Evolutionary conservation across 37 sponge, comb jelly and placozoan species (phyloP).

Genomic region (Dysidea cf. avara): DNA sequence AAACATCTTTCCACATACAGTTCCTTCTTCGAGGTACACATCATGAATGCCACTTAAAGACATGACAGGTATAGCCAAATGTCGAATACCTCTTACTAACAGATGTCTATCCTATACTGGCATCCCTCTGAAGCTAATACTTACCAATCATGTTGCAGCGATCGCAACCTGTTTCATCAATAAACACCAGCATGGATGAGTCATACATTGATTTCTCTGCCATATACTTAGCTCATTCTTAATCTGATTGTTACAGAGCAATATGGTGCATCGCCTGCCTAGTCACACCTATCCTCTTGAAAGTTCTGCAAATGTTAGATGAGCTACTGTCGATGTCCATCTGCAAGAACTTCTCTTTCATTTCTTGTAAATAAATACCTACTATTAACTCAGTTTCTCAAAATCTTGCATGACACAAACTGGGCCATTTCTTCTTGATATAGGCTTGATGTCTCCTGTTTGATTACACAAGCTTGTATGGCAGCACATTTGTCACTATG

Average conservation of each 20-base stretch:
- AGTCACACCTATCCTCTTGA: too few relatives aligned
- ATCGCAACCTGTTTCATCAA: constrained; percentile 16
- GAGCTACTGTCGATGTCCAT: too few relatives aligned
- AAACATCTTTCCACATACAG: constrained; percentile 14
- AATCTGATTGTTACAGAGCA: too few relatives aligned
- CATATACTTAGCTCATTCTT: constrained; percentile 10
- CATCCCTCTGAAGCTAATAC: background rate
- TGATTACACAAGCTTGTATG: too few relatives aligned
- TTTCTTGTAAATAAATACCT: constrained; percentile 26
- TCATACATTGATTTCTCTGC: constrained; percentile 7
- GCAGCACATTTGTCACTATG: too few relatives aligned
- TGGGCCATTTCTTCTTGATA: constrained; percentile 7
- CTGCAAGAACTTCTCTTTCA: background rate
- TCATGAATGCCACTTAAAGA: too few relatives aligned
- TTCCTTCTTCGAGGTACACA: background rate
- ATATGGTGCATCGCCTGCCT: too few relatives aligned
- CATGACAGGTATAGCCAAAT: too few relatives aligned
- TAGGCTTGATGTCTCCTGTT: constrained; percentile 22
- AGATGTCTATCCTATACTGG: too few relatives aligned
- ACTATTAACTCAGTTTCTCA: constrained; percentile 5
- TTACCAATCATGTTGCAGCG: constrained; percentile 8
- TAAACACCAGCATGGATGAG: too few relatives aligned
- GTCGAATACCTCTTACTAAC: too few relatives aligned
- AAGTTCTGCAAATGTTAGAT: too few relatives aligned
- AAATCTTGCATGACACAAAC: constrained; percentile 11